Evolutionary conservation across 2,797 vertebrate genomes (phyloP).

Genomic region (Phataginus tetradactyla): DNA sequence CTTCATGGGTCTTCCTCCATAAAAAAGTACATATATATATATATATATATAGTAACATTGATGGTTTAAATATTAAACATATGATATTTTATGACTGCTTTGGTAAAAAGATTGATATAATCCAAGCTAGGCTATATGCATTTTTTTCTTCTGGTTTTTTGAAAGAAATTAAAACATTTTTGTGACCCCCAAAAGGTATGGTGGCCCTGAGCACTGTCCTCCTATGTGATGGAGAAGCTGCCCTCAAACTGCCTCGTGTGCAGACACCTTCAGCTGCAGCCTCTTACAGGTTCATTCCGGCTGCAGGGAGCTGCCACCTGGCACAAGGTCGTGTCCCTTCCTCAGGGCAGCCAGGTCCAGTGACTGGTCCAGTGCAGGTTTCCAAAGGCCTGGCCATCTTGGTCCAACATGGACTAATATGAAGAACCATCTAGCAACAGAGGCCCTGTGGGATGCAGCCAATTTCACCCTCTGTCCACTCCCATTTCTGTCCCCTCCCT

Average conservation of each 20-base stretch:
- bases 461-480: background rate
- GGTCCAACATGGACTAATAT: background rate
- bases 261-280: fast-evolving
- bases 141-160: background rate
- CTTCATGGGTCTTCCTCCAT: background rate
- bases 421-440: background rate
- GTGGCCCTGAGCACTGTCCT: background rate
- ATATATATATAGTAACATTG: no score
- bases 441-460: background rate
- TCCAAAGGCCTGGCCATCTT: background rate
- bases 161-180: background rate
- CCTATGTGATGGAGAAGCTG: fast-evolving
- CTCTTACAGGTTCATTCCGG: no score
- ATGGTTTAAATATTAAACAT: no score
- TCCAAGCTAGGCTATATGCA: background rate
- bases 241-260: background rate
- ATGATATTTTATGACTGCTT: background rate
- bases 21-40: background rate
- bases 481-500: background rate
- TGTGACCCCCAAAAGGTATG: background rate
- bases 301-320: background rate
- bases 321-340: no score
- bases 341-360: background rate
- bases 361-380: fast-evolving
- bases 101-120: background rate